Evolutionary conservation across 2,797 vertebrate genomes (phyloP).

Genomic region (Ptychobarbus kaznakovi): DNA sequence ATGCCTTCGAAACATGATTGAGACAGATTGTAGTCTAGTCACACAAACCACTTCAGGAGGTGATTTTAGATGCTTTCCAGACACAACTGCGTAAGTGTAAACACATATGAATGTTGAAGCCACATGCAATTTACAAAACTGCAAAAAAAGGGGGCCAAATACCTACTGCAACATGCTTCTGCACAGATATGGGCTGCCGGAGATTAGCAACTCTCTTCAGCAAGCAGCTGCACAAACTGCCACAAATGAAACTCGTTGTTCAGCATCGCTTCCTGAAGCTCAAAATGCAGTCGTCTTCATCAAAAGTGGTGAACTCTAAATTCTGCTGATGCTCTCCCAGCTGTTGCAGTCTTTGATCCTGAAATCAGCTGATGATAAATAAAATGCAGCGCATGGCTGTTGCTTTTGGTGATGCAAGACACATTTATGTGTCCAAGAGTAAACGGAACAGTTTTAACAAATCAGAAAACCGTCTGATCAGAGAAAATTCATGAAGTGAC

Average conservation of each 20-base stretch:
- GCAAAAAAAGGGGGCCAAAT: not conserved
- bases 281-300: not conserved
- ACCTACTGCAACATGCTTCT: not conserved
- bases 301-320: not conserved
- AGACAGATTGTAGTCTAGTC: not conserved
- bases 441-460: not conserved
- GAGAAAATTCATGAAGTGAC: not conserved
- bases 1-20: not conserved
- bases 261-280: not conserved
- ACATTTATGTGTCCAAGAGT: not conserved
- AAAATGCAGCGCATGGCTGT: not conserved
- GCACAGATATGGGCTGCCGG: not conserved
- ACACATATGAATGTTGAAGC: not conserved
- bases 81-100: not conserved
- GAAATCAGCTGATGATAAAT: constrained; percentile 1
- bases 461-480: not conserved
- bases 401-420: not conserved
- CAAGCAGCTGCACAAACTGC: not conserved
- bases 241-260: not conserved
- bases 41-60: not conserved
- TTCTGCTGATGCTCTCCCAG: not conserved
- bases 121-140: not conserved
- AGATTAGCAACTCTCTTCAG: not conserved
- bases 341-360: not conserved
- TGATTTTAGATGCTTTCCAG: not conserved